Percentiles rank a stretch among this genome's conserved stretches.
These are phyloP conservation scores for Nemotelus nigrinus DNA, from an alignment of 2,888 invertebrate genomes.

Conservation along the genomic window DNA sequence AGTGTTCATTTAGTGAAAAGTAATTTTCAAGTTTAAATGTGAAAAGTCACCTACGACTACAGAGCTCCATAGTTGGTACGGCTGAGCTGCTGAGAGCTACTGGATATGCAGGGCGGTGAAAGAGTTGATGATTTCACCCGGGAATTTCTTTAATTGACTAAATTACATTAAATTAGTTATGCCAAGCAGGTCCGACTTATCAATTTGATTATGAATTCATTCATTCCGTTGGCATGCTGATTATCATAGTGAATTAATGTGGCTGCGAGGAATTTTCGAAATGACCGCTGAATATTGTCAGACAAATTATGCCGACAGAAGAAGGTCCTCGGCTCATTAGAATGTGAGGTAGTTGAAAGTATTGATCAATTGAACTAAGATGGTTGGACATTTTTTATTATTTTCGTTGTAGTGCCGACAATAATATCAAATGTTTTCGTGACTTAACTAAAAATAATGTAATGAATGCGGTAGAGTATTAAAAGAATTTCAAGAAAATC, in stretches of 20 bases:
- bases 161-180: constrained; percentile 35
- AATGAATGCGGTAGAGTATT: too few relatives aligned
- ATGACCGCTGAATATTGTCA: constrained; percentile 11
- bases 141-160: constrained; percentile 34
- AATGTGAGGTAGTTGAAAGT: too few relatives aligned
- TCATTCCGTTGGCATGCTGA: constrained; percentile 23
- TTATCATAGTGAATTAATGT: neutral
- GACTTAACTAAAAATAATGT: too few relatives aligned
- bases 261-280: neutral
- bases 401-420: too few relatives aligned
- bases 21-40: constrained; percentile 21
- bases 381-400: too few relatives aligned
- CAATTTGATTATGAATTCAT: constrained; percentile 33
- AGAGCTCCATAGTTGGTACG: neutral
- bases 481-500: too few relatives aligned
- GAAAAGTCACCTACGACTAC: constrained; percentile 5
- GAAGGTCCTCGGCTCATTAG: neutral
- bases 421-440: too few relatives aligned
- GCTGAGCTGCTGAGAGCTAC: neutral
- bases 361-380: too few relatives aligned
- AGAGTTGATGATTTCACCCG: constrained; percentile 14
- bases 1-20: constrained; percentile 12
- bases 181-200: constrained; percentile 13
- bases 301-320: neutral
- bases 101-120: neutral